Conservation (phyloP, 2,797 vertebrate species). For the Tachyglossus aculeatus region DNA sequence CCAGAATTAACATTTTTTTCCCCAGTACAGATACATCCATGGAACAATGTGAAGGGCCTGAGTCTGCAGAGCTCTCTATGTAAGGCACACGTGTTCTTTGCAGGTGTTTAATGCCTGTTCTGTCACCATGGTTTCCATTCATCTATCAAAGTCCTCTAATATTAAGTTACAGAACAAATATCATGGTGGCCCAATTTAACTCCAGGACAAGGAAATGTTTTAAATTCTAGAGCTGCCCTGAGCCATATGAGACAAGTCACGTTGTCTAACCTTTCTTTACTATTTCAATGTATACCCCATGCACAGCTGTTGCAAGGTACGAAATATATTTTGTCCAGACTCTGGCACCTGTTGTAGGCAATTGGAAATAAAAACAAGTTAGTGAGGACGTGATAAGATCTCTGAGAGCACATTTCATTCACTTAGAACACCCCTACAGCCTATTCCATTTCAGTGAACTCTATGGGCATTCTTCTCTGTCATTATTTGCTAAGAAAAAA, state of each 20-base stretch:
- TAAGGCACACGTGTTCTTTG: conserved; percentile 9
- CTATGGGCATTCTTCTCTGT: conserved; percentile 18
- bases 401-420: conserved; percentile 39
- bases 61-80: background rate
- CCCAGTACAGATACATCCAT: no score
- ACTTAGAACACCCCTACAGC: conserved; percentile 7
- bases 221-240: conserved; percentile 67
- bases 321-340: conserved; percentile 53
- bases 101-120: conserved; percentile 23
- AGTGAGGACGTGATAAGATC: conserved; percentile 40
- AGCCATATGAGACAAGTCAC: conserved; percentile 58
- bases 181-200: conserved; percentile 66
- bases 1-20: no score
- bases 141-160: conserved; percentile 39
- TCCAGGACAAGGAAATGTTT: conserved; percentile 74
- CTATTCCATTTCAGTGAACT: conserved; percentile 32
- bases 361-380: conserved; percentile 65
- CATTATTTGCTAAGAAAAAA: conserved; percentile 7
- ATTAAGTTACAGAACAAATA: conserved; percentile 69
- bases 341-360: conserved; percentile 70
- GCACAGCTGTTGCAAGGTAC: conserved; percentile 76
- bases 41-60: background rate
- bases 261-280: conserved; percentile 58
- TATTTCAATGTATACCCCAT: conserved; percentile 45
- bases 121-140: background rate